These are phyloP conservation scores for Oenanthe melanoleuca DNA, from an alignment of 2,113 vertebrate species.

Conservation along the genomic window DNA sequence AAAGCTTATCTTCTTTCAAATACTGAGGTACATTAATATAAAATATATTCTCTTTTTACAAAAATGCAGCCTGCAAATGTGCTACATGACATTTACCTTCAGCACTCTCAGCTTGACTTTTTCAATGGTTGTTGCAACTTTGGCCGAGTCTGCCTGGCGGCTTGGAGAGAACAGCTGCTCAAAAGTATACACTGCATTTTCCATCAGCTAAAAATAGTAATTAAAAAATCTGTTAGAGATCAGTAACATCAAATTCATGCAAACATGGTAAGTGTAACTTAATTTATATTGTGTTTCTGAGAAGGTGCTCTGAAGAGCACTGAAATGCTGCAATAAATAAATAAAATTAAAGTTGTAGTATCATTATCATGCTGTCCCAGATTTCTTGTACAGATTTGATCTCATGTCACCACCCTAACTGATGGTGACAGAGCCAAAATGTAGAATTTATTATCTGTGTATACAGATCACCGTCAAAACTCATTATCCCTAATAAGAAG, in stretches of 20 bases:
- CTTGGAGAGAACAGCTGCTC: slow-evolving; percentile 80
- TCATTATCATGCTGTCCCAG: background rate
- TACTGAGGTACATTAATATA: background rate
- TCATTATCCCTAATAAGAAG: background rate
- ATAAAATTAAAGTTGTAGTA: background rate
- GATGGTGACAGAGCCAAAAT: background rate
- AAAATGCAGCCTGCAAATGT: background rate
- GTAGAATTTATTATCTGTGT: background rate
- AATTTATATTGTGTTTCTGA: background rate
- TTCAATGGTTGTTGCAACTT: slow-evolving; percentile 72
- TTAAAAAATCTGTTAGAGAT: background rate
- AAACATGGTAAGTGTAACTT: background rate
- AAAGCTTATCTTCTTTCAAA: background rate
- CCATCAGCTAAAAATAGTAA: slow-evolving; percentile 80
- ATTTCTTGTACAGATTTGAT: background rate
- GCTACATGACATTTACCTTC: slow-evolving; percentile 78
- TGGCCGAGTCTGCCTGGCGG: slow-evolving; percentile 68
- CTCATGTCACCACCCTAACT: background rate
- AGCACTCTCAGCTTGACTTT: slow-evolving; percentile 88
- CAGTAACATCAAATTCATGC: background rate
- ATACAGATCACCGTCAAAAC: background rate
- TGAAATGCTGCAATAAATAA: background rate
- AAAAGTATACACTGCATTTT: slow-evolving; percentile 87
- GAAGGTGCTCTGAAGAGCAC: background rate
- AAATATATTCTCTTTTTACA: background rate